Evolutionary conservation across 2,888 invertebrate species (phyloP).

Genomic region (Hypercompe scribonia): DNA sequence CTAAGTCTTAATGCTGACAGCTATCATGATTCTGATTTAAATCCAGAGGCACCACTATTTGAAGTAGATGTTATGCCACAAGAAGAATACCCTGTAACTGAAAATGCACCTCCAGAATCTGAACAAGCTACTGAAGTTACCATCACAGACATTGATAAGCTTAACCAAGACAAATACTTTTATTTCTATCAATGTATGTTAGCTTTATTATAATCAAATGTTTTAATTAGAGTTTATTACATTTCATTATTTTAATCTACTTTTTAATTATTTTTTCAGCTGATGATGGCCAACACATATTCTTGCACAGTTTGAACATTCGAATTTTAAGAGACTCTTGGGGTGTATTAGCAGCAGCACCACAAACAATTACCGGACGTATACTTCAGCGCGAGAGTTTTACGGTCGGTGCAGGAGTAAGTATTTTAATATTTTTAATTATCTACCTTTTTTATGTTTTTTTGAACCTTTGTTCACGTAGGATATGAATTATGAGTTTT

Average conservation of each 20-base stretch:
- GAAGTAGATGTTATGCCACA: conserved; percentile 57
- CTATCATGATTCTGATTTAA: conserved; percentile 63
- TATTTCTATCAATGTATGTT: conserved; percentile 93
- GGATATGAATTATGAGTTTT: too few relatives aligned
- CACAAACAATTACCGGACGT: conserved; percentile 90
- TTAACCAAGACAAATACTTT: conserved; percentile 87
- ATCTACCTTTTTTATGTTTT: not conserved
- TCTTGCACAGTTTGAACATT: conserved; percentile 95
- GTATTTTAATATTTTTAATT: conserved; percentile 5
- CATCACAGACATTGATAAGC: conserved; percentile 72
- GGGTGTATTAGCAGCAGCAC: conserved; percentile 93
- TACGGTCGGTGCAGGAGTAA: conserved; percentile 90
- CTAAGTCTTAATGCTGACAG: conserved; percentile 48
- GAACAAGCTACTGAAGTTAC: conserved; percentile 57
- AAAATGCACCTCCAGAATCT: conserved; percentile 51
- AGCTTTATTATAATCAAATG: conserved; percentile 5
- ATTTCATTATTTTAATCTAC: not conserved
- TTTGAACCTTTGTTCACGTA: not conserved
- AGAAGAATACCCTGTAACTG: conserved; percentile 71
- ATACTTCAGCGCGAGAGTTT: conserved; percentile 95
- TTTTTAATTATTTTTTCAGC: conserved; percentile 82
- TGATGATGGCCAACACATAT: conserved; percentile 96
- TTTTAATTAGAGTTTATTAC: not conserved
- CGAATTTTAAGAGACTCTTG: conserved; percentile 95
- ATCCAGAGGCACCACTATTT: conserved; percentile 75